Percentiles rank a stretch among this genome's conserved stretches.
phyloP scores from a whole-genome alignment of 2,113 vertebrate species.

The Lophura nycthemera region DNA sequence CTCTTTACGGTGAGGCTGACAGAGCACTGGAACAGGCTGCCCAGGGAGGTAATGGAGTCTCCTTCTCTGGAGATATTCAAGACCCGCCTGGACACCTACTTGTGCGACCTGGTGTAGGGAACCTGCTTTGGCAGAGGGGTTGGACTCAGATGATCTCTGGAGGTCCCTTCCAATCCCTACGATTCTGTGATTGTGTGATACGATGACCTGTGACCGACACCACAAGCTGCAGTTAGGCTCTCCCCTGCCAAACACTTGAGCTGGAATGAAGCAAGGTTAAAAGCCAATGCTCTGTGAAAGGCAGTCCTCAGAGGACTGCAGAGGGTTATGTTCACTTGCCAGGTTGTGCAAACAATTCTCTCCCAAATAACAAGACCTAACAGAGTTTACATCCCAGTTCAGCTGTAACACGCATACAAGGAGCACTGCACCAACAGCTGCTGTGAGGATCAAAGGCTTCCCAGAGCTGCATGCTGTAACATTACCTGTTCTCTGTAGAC shows the following conservation, averaged over 20 bases:
- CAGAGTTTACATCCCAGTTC: background rate
- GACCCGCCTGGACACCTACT: no score
- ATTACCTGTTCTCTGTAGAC: background rate
- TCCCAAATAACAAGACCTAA: background rate
- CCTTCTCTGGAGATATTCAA: no score
- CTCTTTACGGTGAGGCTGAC: no score
- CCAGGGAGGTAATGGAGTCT: no score
- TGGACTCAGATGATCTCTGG: no score
- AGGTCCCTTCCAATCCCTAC: no score
- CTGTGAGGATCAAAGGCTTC: background rate
- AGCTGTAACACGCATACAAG: rapidly evolving
- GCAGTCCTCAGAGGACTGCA: background rate
- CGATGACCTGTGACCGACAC: background rate
- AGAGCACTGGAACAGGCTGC: no score
- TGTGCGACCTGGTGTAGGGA: no score
- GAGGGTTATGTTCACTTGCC: background rate
- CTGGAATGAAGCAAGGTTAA: background rate
- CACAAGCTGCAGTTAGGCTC: background rate
- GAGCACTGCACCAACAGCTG: background rate
- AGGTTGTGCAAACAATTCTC: background rate
- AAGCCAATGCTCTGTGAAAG: background rate
- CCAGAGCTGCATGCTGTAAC: background rate
- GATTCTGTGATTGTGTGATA: no score
- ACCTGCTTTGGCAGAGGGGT: no score
- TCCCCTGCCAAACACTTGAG: background rate